phyloP scores from a whole-genome alignment of 2,113 vertebrate species.

The Cheirogaleus medius region DNA sequence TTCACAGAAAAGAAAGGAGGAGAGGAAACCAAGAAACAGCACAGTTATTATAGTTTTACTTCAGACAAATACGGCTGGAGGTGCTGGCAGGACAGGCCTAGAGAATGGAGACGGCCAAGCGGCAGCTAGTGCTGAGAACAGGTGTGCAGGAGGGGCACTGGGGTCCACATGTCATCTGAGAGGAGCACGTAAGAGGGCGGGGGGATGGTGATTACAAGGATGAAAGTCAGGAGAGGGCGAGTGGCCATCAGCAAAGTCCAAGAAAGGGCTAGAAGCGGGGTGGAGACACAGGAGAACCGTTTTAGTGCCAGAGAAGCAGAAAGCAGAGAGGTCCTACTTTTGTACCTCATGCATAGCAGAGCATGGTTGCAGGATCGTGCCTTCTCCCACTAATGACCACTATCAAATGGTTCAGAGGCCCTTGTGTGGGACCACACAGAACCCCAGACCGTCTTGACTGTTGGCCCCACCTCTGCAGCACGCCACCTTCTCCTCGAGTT shows the following conservation, averaged over 20 bases:
- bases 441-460: not conserved
- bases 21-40: not conserved
- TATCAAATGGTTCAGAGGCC: too few species aligned
- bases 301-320: not conserved
- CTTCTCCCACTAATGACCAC: not conserved
- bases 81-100: not conserved
- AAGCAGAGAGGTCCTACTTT: not conserved
- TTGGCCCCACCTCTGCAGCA: not conserved
- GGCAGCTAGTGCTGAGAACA: not conserved
- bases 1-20: not conserved
- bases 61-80: not conserved
- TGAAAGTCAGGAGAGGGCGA: not conserved
- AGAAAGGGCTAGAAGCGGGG: not conserved
- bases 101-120: not conserved
- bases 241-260: not conserved
- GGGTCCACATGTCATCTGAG: not conserved
- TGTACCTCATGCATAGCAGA: not conserved
- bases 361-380: not conserved
- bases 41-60: not conserved
- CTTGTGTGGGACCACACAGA: not conserved
- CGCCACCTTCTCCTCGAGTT: not conserved
- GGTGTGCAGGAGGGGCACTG: not conserved
- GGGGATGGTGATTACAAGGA: not conserved
- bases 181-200: not conserved
- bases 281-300: not conserved